Percentiles rank a stretch among this genome's conserved stretches.
These are phyloP conservation scores for Cranoglanis bouderius DNA, from an alignment of 2,113 vertebrate genomes.

Conservation along the genomic window DNA sequence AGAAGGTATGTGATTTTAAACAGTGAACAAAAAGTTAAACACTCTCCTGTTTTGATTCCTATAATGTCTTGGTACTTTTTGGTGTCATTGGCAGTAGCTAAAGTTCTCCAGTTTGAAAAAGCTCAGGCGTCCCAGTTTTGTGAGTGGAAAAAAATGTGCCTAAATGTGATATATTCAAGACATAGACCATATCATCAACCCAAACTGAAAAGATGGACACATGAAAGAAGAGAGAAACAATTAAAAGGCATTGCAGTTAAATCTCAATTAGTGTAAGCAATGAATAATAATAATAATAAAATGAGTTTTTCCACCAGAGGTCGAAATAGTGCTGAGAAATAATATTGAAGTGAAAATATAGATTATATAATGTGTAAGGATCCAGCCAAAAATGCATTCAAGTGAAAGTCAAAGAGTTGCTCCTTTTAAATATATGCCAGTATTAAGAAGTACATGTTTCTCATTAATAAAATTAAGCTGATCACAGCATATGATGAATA, in stretches of 20 bases:
- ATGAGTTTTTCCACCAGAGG: background rate
- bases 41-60: background rate
- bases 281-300: background rate
- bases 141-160: too few relatives aligned
- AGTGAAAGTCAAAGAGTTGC: background rate
- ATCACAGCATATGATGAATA: background rate
- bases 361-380: background rate
- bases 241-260: background rate
- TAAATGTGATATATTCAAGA: background rate
- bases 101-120: background rate
- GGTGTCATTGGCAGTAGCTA: background rate
- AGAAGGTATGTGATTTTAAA: conserved; percentile 75
- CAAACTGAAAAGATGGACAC: background rate
- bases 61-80: background rate
- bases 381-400: background rate
- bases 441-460: background rate
- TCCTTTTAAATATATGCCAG: background rate
- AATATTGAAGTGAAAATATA: too few relatives aligned
- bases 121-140: background rate
- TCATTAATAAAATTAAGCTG: background rate
- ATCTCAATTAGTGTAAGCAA: background rate
- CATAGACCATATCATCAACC: background rate
- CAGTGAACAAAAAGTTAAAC: background rate
- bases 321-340: too few relatives aligned
- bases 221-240: background rate